Percentiles rank a stretch among this genome's conserved stretches.
phyloP scores from a whole-genome alignment of 2,797 vertebrate genomes.

The Cirrhinus mrigala region DNA sequence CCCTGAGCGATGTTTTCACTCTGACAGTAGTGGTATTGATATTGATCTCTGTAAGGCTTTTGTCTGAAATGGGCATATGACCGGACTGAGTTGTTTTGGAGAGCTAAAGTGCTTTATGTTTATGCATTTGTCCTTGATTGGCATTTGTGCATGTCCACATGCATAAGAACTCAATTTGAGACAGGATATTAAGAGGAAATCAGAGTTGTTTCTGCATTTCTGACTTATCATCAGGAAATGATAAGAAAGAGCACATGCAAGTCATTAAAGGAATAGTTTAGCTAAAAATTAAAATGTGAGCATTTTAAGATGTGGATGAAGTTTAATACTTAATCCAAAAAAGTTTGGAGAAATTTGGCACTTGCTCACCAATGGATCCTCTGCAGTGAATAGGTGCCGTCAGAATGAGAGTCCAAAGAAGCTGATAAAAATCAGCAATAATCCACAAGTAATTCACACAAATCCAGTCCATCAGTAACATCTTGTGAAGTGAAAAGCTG shows the following conservation, averaged over 20 bases:
- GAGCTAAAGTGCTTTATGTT: neutral
- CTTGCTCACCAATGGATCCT: neutral
- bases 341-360: neutral
- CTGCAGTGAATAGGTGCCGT: neutral
- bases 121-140: slow-evolving; percentile 2
- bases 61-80: slow-evolving; percentile 21
- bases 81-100: neutral
- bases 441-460: neutral
- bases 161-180: neutral
- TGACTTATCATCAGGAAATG: no score
- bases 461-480: neutral
- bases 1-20: neutral
- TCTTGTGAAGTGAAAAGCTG: no score
- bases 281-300: neutral
- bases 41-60: slow-evolving; percentile 32
- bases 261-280: slow-evolving; percentile 3
- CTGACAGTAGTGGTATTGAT: slow-evolving; percentile 31
- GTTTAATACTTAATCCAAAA: neutral
- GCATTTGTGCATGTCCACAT: neutral
- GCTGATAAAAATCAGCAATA: neutral
- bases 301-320: neutral
- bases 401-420: neutral
- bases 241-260: neutral
- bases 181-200: neutral
- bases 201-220: neutral